Base-by-base conservation (phyloP, 2,797 vertebrate genomes). In the Gadopsis marmoratus region DNA sequence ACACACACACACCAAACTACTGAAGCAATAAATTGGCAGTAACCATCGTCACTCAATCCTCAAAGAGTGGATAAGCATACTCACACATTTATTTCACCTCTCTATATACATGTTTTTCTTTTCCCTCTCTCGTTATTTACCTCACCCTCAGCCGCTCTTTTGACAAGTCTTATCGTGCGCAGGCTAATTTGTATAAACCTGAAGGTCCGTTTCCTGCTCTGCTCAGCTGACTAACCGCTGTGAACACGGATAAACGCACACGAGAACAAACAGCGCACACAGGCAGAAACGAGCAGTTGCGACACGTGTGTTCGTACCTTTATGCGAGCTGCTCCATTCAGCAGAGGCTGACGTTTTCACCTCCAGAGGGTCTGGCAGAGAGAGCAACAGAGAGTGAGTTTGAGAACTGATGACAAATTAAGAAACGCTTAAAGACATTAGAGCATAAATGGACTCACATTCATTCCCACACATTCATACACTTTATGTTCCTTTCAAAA, bases 261-360 rank as follows among this genome's bases (percentile, higher is more conserved):
- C 35, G 41, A n/a, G 16, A 35, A 60, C 50, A 43, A 39, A 84
- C 7, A 13, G 39, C 29, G 37, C 29, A 12, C 16, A 19, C 12
- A 54, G 31, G 14, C 54, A 39, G 16, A 31, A 33, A 58, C 4
- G 39, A 7, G 48, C 4, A 5, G n/a, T 8, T 2, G 16, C 3
- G 12, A 35, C 16, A 39, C 19, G 55, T 4, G 29, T 7, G 47
- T 4, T 54, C 1, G 0, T 86, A 94, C 93, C 92, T 93, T 89
- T 91, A 31, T 87, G 87, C 41, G 79, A 76, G 37, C 84, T 35
- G 85, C 88, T 95, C 96, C 96, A 92, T 64, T 96, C 96, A 4
- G 91, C 92, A 2, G 94, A 85, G 73, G 83, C 60, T 1, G 84
- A 84, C 1, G 86, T 86, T 78, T 82, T 94, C 7, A 81, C 55